These are phyloP conservation scores for Catocala fraxini DNA, from an alignment of 2,888 invertebrate genomes.

Conservation along the genomic window DNA sequence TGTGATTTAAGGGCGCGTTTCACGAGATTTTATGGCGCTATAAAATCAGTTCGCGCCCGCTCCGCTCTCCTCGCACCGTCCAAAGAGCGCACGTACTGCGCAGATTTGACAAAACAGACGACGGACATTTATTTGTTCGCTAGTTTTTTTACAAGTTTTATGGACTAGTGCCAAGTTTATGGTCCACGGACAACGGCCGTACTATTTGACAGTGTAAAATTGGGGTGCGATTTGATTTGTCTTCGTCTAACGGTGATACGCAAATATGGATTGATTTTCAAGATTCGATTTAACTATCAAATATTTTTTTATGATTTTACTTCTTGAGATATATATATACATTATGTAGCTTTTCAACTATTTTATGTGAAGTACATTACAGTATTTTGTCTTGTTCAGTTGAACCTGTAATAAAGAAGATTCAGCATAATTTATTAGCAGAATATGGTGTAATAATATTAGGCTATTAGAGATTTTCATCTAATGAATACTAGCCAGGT, in stretches of 20 bases:
- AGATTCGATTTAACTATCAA: neutral
- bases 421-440: too few species aligned
- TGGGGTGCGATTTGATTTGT: conserved; percentile 64
- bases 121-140: conserved; percentile 83
- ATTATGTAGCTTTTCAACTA: too few species aligned
- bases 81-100: conserved; percentile 77
- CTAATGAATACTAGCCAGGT: too few species aligned
- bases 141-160: conserved; percentile 84
- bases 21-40: conserved; percentile 86
- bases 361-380: too few species aligned
- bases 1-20: conserved; percentile 87
- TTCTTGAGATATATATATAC: too few species aligned
- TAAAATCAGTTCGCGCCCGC: conserved; percentile 83
- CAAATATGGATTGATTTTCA: conserved; percentile 11
- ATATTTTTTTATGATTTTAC: too few species aligned
- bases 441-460: too few species aligned
- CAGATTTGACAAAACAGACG: conserved; percentile 87
- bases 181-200: conserved; percentile 72
- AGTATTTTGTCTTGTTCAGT: too few species aligned
- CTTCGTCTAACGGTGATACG: conserved; percentile 44
- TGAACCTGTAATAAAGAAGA: too few species aligned
- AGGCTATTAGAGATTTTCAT: too few species aligned
- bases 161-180: conserved; percentile 85
- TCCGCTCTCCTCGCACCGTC: conserved; percentile 49
- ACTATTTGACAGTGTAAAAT: conserved; percentile 76